Evolutionary conservation across 35 echinoderm and acorn worm species (phyloP).

Genomic region (Apostichopus japonicus): DNA sequence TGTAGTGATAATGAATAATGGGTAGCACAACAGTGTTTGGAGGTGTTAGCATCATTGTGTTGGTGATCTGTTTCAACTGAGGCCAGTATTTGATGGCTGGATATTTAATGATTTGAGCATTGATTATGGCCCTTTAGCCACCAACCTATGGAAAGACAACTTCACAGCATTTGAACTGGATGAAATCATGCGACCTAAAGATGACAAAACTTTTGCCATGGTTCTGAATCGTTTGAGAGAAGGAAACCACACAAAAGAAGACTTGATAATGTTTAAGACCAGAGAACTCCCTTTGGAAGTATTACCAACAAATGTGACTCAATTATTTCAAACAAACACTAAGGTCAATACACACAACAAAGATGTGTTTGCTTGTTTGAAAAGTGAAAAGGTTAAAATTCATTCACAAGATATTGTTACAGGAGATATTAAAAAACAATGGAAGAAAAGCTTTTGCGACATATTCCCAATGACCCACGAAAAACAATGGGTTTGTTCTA

Average conservation of each 20-base stretch:
- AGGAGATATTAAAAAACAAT: too few species aligned
- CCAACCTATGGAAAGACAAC: slow-evolving; percentile 53
- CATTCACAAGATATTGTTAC: too few species aligned
- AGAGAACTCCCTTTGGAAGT: not conserved
- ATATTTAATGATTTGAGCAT: not conserved
- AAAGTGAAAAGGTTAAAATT: slow-evolving; percentile 32
- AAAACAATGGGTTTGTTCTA: too few species aligned
- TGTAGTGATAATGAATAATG: slow-evolving; percentile 40
- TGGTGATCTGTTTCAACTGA: slow-evolving; percentile 63
- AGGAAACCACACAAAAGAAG: slow-evolving; percentile 38
- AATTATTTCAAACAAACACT: slow-evolving; percentile 48
- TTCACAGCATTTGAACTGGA: slow-evolving; percentile 44
- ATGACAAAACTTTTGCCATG: slow-evolving; percentile 49
- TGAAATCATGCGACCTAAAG: slow-evolving; percentile 60
- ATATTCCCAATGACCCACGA: too few species aligned
- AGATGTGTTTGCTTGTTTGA: not conserved
- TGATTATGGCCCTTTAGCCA: slow-evolving; percentile 17
- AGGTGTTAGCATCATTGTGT: slow-evolving; percentile 4
- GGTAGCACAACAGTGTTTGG: slow-evolving; percentile 23
- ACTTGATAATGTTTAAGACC: not conserved
- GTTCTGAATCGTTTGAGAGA: slow-evolving; percentile 43
- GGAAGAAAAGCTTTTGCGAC: too few species aligned
- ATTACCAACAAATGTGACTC: not conserved
- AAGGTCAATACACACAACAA: slow-evolving; percentile 48
- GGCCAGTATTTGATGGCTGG: slow-evolving; percentile 13